Conservation (phyloP, 2,888 invertebrate species). For the Dasypogon diadema region DNA sequence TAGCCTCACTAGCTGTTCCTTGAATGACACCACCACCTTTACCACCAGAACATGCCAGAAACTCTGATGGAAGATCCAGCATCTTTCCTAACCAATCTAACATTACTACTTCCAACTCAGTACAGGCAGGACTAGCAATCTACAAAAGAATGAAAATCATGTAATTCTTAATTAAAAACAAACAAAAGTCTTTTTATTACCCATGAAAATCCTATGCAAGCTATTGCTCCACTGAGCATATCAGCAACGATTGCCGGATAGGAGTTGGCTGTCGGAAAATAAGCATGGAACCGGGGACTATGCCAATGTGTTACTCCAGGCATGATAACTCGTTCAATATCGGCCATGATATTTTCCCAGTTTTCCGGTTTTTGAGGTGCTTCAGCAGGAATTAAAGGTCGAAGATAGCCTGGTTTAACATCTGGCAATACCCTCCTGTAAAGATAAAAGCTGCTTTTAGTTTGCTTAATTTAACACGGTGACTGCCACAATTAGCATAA, state of each 20-base stretch:
- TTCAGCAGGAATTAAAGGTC: constrained; percentile 84
- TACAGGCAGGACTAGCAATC: constrained; percentile 96
- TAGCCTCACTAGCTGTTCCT: constrained; percentile 96
- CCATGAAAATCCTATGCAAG: constrained; percentile 97
- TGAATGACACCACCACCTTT: constrained; percentile 92
- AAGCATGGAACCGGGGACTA: constrained; percentile 94
- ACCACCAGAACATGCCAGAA: constrained; percentile 85
- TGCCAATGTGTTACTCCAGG: constrained; percentile 99
- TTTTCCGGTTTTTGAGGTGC: constrained; percentile 88
- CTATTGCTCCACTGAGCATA: constrained; percentile 94
- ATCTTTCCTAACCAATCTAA: constrained; percentile 96
- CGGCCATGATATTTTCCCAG: constrained; percentile 92
- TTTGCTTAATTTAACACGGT: no score
- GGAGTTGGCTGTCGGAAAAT: constrained; percentile 93
- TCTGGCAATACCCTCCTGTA: constrained; percentile 86
- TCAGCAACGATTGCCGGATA: constrained; percentile 95
- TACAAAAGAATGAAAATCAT: constrained; percentile 62
- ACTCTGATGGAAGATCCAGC: constrained; percentile 86
- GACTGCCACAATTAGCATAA: no score
- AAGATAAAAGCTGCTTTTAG: no score
- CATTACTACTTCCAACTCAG: constrained; percentile 95
- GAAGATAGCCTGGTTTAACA: constrained; percentile 93
- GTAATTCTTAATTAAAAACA: not conserved
- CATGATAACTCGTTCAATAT: constrained; percentile 96
- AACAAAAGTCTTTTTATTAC: constrained; percentile 70